Base-by-base conservation (phyloP, 2,113 vertebrate genomes). In the Dascyllus trimaculatus region DNA sequence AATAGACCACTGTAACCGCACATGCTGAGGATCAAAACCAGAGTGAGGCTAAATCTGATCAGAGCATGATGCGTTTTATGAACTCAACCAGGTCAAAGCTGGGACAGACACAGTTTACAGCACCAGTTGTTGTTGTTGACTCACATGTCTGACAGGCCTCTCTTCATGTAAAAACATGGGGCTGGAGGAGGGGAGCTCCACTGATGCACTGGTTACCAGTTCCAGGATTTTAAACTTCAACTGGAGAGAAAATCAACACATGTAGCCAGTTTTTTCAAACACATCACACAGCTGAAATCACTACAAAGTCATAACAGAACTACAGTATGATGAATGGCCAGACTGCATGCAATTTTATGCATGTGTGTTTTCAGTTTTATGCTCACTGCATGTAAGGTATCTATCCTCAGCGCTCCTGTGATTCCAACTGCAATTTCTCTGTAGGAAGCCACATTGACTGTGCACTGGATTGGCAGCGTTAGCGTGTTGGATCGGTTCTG, bases 401-500 rank as follows among this genome's bases (percentile, higher is more conserved):
- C 91, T 88, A 96, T 86, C 90, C 96, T 95, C 9, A 99, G 94
- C 0, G 90, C 85, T 22, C 97, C 98, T 2, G 59, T 67, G 56
- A 98, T 91, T 64, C 54, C 43, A 75, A 94, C 89, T 93, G 79
- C 60, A 29, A 94, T 85, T 52, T 96, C 96, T 89, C 95, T 92
- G 43, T 88, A 92, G 70, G 96, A 94, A 2, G 93, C 93, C 67
- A 99, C 64, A 3, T 62, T 92, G 82, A 98, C 85, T 0, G 82
- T 84, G 88, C 98, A 98, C 57, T 94, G 92, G 17, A 98, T 94
- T 40, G 96, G 94, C 53, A 97, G 59, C 0, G 95, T 88, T 0
- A 96, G 90, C 0, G 95, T 95, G 87, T 97, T 98, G 89, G 95
- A 95, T 54, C 93, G 94, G 82, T 98, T 98, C 98, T 99, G 94